Evolutionary conservation across 2,797 vertebrate genomes (phyloP).

Genomic region (Manis pentadactyla): DNA sequence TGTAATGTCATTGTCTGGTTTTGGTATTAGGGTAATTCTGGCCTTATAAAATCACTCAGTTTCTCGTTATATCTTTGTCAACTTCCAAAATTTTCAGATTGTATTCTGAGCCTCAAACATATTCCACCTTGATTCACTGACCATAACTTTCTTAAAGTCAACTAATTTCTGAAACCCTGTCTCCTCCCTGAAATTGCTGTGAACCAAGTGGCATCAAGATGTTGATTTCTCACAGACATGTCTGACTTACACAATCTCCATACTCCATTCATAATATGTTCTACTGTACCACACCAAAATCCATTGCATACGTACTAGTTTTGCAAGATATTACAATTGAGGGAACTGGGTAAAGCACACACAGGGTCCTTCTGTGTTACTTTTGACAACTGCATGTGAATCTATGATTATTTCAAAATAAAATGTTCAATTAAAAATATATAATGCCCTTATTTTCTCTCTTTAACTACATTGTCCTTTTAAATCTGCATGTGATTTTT

Average conservation of each 20-base stretch:
- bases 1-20: neutral
- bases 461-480: neutral
- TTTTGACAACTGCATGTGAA: neutral
- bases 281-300: neutral
- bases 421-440: slow-evolving; percentile 24
- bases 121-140: neutral
- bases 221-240: neutral
- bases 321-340: neutral
- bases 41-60: neutral
- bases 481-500: neutral
- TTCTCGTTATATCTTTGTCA: neutral
- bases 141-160: neutral
- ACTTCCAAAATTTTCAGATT: neutral
- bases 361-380: neutral
- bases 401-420: slow-evolving; percentile 11
- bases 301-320: neutral
- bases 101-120: neutral
- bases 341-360: neutral
- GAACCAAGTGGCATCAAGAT: neutral
- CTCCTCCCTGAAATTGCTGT: neutral
- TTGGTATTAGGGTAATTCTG: neutral
- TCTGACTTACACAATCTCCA: neutral
- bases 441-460: neutral
- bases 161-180: neutral
- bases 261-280: neutral